A percentile compares a stretch with the other conserved stretches of the same genome.
Conservation (phyloP, 2,797 vertebrate genomes). For the Karalla daura region DNA sequence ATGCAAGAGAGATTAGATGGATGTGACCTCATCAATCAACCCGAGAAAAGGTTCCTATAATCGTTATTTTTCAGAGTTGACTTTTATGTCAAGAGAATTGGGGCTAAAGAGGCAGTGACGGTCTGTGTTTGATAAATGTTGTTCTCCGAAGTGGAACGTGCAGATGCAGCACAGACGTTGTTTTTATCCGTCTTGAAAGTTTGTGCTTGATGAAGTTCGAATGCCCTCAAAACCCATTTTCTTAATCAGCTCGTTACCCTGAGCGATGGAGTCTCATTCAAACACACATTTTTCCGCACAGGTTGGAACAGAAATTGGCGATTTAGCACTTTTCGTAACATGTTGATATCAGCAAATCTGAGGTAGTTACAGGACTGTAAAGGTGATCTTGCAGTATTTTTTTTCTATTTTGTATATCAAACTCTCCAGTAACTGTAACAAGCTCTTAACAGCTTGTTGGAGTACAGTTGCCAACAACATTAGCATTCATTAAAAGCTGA, state of each 20-base stretch:
- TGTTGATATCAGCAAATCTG: background rate
- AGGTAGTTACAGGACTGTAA: background rate
- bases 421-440: too few species aligned
- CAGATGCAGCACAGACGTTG: background rate
- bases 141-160: background rate
- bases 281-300: too few species aligned
- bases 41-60: constrained; percentile 44
- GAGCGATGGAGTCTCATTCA: background rate
- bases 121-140: background rate
- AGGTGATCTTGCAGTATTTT: too few species aligned
- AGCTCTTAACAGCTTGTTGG: too few species aligned
- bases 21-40: constrained; percentile 56
- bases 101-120: background rate
- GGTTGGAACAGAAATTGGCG: background rate
- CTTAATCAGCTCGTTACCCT: background rate
- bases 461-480: background rate
- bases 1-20: constrained; percentile 36
- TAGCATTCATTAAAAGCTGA: background rate
- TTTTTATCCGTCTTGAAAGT: background rate
- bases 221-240: background rate
- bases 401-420: too few species aligned
- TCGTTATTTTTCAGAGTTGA: constrained; percentile 37
- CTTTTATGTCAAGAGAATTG: constrained; percentile 27
- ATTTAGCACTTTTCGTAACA: background rate
- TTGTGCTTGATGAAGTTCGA: background rate